Evolutionary conservation across 64 coral and sea anemone species (phyloP).

Genomic region (Montipora efflorescens): DNA sequence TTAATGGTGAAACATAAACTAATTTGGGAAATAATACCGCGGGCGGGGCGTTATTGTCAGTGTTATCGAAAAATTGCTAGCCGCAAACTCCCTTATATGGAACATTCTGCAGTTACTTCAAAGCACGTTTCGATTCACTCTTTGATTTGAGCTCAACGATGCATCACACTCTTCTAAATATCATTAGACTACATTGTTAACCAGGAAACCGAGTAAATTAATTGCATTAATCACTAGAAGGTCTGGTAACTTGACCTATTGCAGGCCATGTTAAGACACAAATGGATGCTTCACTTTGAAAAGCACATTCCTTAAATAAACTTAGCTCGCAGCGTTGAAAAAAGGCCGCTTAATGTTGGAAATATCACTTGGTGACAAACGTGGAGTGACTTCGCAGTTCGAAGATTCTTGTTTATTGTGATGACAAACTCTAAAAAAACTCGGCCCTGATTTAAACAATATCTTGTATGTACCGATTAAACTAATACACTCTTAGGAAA

Average conservation of each 20-base stretch:
- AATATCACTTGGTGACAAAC: background rate
- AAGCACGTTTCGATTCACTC: background rate
- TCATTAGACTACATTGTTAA: background rate
- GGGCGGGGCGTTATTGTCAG: conserved; percentile 60
- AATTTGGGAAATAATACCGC: conserved; percentile 57
- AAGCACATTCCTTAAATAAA: background rate
- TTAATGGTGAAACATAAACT: conserved; percentile 62
- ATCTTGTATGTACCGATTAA: too few relatives aligned
- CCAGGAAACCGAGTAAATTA: background rate
- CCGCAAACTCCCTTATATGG: conserved; percentile 10
- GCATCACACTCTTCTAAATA: background rate
- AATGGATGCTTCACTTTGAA: background rate
- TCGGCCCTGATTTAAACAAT: too few relatives aligned
- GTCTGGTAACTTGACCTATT: background rate
- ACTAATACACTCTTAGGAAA: too few relatives aligned
- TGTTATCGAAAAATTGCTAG: conserved; percentile 28
- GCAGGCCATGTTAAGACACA: background rate
- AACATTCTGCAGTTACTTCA: background rate
- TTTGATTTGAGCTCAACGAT: background rate
- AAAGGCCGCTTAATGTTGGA: background rate
- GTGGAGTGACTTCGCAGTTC: too few relatives aligned
- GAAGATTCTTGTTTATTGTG: too few relatives aligned
- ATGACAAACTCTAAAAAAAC: too few relatives aligned
- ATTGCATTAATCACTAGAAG: background rate
- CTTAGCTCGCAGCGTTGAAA: background rate